These are phyloP conservation scores for Zalophus californianus DNA, from an alignment of 2,797 vertebrate species.

Conservation along the genomic window DNA sequence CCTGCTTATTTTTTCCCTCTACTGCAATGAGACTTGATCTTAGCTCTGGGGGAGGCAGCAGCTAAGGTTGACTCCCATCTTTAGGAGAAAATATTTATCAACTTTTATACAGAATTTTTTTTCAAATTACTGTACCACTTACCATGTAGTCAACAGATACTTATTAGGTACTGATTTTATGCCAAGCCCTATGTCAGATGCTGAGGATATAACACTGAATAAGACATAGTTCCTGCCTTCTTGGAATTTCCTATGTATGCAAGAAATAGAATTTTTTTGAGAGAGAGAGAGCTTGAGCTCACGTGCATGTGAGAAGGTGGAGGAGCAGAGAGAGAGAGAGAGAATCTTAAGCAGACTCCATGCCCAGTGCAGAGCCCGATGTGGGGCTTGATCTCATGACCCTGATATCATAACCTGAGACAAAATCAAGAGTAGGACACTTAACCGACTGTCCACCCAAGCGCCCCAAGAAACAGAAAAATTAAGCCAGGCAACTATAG, in stretches of 20 bases:
- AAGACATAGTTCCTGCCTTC: background rate
- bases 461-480: background rate
- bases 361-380: background rate
- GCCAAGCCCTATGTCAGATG: conserved; percentile 56
- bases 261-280: background rate
- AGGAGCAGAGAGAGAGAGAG: background rate
- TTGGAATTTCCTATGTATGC: background rate
- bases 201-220: background rate
- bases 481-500: background rate
- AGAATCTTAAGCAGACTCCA: background rate
- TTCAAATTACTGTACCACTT: background rate
- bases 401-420: background rate
- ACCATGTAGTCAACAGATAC: conserved; percentile 4
- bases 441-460: background rate
- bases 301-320: background rate
- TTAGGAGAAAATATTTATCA: conserved; percentile 68
- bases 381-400: background rate
- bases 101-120: conserved; percentile 50
- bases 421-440: background rate
- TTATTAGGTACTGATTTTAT: conserved; percentile 23
- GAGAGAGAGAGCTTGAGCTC: background rate
- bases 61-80: conserved; percentile 56
- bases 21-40: conserved; percentile 71
- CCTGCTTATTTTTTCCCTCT: conserved; percentile 59
- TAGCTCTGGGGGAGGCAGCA: conserved; percentile 56